Base-by-base conservation (phyloP, 2,888 invertebrate genomes). In the Podabrus alpinus region DNA sequence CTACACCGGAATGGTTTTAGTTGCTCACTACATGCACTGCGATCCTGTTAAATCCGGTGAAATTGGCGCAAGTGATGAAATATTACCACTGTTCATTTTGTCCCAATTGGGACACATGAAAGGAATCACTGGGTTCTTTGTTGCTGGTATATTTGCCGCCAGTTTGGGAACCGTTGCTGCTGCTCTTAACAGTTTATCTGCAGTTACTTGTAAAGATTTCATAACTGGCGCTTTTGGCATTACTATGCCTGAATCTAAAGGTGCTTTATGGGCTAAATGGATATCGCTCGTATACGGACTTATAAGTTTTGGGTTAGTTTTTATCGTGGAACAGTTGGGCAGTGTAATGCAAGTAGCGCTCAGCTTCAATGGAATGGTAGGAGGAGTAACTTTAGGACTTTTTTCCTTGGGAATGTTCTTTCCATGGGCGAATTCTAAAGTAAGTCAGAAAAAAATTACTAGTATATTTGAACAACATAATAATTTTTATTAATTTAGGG, bases 101-200 rank as follows among this genome's bases (percentile, higher is more conserved):
- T 92, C 93, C 76, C 92, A 93, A 75, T 90, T 97, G 84, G 94
- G 95, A 0, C 85, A 90, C 67, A 88, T 93, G 59, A 91, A 91
- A 29, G 97, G 97, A 0, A 88, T 97, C 1, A 94, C 97, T 1
- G 97, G 98, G 2, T 92, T 98, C 82, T 98, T 98, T 86, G 97
- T 98, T 0, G 96, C 98, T 4, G 97, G 97, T 16, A 95, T 98
- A 75, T 98, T 98, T 86, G 97, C 97, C 60, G 98, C 97, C 1
- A 97, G 97, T 83, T 91, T 98, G 80, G 97, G 97, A 82, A 98
- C 98, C 7, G 96, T 98, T 5, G 97, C 97, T 0, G 95, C 97
- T n/a, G 97, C 97, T 0, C 86, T 98, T 73, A 98, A 97, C 85
- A 97, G 97, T 0, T 88, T 98, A 77, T 94, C 98, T 0, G 97